Base-by-base conservation (phyloP, 2,888 invertebrate species). In the Cephus pygmeus region DNA sequence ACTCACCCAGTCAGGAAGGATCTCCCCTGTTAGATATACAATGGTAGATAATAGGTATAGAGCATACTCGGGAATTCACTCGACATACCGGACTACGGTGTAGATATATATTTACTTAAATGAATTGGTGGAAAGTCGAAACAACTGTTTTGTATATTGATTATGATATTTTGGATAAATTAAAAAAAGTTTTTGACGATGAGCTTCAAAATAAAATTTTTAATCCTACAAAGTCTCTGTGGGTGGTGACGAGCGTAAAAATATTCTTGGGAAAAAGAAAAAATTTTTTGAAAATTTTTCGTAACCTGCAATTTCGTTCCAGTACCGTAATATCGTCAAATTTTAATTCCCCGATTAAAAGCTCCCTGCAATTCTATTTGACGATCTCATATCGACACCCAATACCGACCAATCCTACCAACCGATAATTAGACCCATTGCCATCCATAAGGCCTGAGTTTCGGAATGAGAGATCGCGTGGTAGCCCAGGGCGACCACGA, bases 401-500 rank as follows among this genome's bases (percentile, higher is more conserved):
- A 56, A 75, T 77, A 77, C 30, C 36, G 69, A 23, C 31, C 40
- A 31, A 69, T n/a, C 35, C 73, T 33, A n/a, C 34, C 30, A 56
- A 15, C 9, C 33, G 73, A 56, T 73, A 78, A 78, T 78, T 73
- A 78, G 76, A 69, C 68, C 69, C 73, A 78, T 78, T 35, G 76
- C 76, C 73, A 78, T 76, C 34, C 78, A 31, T 34, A n/a, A 56
- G 69, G 75, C 68, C 34, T 34, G 35, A 34, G 77, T 75, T 69
- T 30, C 35, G 11, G 40, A 35, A 56, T 77, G 76, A 56, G 75
- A 71, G 81, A 78, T 84, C 85, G 86, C 85, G 86, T 85, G 86
- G 83, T 79, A 83, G 84, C 87, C 85, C 75, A 77, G 78, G 84
- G 86, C 84, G 80, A 75, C 75, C 82, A 82, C 79, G 80, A 80